phyloP scores from a whole-genome alignment of 2,888 invertebrate species.

The Physocephala rufipes region DNA sequence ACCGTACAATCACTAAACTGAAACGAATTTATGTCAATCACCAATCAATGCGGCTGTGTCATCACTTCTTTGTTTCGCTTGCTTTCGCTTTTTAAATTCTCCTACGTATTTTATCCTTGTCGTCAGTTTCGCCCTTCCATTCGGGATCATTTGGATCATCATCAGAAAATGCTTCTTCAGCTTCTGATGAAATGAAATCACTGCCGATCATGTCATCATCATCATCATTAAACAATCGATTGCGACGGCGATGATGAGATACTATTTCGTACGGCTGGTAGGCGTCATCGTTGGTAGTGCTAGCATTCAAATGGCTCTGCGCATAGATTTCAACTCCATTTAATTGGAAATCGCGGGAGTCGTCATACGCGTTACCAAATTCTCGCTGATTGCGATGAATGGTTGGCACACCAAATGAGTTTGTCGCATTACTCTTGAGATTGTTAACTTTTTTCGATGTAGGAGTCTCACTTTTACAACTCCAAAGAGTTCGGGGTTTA shows the following conservation, averaged over 20 bases:
- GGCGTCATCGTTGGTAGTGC: slow-evolving; percentile 54
- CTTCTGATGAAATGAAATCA: slow-evolving; percentile 58
- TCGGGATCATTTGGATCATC: slow-evolving; percentile 89
- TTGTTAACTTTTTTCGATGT: neutral
- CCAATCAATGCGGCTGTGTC: neutral
- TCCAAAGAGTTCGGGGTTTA: neutral
- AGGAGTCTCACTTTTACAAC: slow-evolving; percentile 15
- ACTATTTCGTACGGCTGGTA: slow-evolving; percentile 15
- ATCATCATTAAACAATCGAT: neutral
- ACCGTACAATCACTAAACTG: slow-evolving; percentile 9
- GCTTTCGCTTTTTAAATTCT: slow-evolving; percentile 45
- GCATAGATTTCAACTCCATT: slow-evolving; percentile 50
- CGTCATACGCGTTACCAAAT: slow-evolving; percentile 30
- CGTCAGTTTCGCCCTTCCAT: slow-evolving; percentile 69
- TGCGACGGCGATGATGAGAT: neutral
- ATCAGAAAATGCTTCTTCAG: slow-evolving; percentile 76
- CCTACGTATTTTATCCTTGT: slow-evolving; percentile 43
- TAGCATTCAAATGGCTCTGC: slow-evolving; percentile 53
- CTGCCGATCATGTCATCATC: slow-evolving; percentile 43
- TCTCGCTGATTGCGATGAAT: slow-evolving; percentile 38
- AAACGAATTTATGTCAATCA: slow-evolving; percentile 15
- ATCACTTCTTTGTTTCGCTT: slow-evolving; percentile 2
- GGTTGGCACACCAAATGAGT: slow-evolving; percentile 30
- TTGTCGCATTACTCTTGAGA: slow-evolving; percentile 20
- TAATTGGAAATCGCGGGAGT: slow-evolving; percentile 44